A percentile compares a stretch with the other conserved stretches of the same genome.
These are phyloP conservation scores for Cyprinodon diabolis DNA, from an alignment of 2,797 vertebrate species.

Conservation along the genomic window DNA sequence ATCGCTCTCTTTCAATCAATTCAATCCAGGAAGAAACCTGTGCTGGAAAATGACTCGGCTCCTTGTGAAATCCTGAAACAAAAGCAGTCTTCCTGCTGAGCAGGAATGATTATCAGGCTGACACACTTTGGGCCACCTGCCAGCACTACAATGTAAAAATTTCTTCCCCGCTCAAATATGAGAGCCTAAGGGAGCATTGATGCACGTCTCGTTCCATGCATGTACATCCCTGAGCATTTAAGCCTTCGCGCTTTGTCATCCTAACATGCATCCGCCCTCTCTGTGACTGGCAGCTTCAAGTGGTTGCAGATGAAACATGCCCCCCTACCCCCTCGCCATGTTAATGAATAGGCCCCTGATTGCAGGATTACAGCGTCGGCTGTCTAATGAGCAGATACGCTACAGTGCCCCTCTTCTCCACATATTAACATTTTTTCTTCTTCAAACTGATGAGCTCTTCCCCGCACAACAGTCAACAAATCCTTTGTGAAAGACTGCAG, in stretches of 20 bases:
- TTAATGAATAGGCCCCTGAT: constrained; percentile 82
- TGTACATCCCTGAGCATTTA: constrained; percentile 70
- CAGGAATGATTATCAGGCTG: constrained; percentile 74
- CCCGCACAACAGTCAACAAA: constrained; percentile 78
- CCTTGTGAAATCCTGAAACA: constrained; percentile 65
- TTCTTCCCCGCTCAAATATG: constrained; percentile 57
- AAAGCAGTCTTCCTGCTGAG: constrained; percentile 66
- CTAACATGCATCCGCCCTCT: constrained; percentile 67
- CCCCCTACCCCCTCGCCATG: constrained; percentile 58
- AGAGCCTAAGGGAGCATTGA: constrained; percentile 60
- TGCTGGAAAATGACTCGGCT: constrained; percentile 41
- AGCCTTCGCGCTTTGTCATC: constrained; percentile 71
- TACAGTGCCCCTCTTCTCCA: constrained; percentile 73
- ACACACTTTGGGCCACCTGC: constrained; percentile 75
- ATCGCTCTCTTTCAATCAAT: constrained; percentile 64
- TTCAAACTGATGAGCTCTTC: constrained; percentile 73
- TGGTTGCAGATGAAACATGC: constrained; percentile 80
- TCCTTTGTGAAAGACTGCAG: constrained; percentile 69
- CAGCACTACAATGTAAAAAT: constrained; percentile 72
- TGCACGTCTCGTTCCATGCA: constrained; percentile 60
- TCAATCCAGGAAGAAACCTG: constrained; percentile 51
- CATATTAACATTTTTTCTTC: constrained; percentile 67
- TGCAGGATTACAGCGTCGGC: constrained; percentile 73
- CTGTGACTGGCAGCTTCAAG: constrained; percentile 77
- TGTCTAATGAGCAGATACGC: constrained; percentile 77